Base-by-base conservation (phyloP, 1,140 invertebrate species). In the Pseudomyrmex pallidus region DNA sequence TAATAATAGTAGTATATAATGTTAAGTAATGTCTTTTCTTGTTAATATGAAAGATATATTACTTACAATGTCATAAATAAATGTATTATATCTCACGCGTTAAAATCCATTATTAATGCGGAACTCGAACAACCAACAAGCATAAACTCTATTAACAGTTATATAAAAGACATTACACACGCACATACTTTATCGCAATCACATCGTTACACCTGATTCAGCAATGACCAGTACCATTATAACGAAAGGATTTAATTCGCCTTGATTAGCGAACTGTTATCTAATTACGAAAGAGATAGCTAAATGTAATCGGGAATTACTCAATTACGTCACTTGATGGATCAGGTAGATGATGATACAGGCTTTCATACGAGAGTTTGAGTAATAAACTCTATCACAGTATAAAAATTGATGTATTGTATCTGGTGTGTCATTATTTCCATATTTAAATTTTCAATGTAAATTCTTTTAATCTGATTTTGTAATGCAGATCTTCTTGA, bases 221-320 rank as follows among this genome's bases (percentile, higher is more conserved):
- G 56, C 66, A 59, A 72, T 80, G 76, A 70, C 76, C 35, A 7
- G n/a, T 72, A 52, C 63, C 15, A 80, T 80, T 80, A 80, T 80
- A 44, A 35, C 66, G n/a, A 66, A 56, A 72, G 76, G 66, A 70
- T 80, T 80, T 80, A 72, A 80, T 80, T 80, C 66, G 52, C 76
- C 66, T 80, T 80, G 20, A 70, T 80, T 54, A 80, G 54, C 20
- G 76, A 50, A 44, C 44, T 61, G 44, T 80, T 80, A 80, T 54
- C 56, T 80, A 80, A 80, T 80, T 35, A 70, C 44, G 20, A 22
- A 25, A 59, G 54, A 13, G 54, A 13, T 50, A 67, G 54, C 67
- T 70, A 72, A 52, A 59, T 61, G 44, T 22, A 80, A 80, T 56
- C 35, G 25, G 17, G 35, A 77, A 77, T 80, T 59, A 70, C 54